A percentile compares a stretch with the other conserved stretches of the same genome.
Evolutionary conservation across 2,797 vertebrate species (phyloP).

Genomic region (Parambassis ranga): DNA sequence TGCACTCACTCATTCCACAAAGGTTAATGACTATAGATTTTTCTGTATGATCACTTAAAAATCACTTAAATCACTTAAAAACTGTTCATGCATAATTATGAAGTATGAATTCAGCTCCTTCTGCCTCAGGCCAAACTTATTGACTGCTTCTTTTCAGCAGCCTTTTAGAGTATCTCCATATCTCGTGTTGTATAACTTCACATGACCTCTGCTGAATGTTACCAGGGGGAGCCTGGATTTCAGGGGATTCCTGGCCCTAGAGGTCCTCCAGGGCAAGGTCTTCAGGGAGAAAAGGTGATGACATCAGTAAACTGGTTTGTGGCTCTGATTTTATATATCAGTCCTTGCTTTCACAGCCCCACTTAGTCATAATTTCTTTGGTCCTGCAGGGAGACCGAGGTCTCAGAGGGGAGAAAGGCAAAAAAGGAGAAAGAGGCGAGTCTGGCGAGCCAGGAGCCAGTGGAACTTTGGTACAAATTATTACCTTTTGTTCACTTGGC

Average conservation of each 20-base stretch:
- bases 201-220: neutral
- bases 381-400: slow-evolving; percentile 84
- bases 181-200: neutral
- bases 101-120: no score
- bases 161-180: no score
- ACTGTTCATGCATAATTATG: no score
- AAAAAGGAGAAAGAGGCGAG: slow-evolving; percentile 83
- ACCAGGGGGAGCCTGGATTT: slow-evolving; percentile 86
- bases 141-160: no score
- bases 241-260: slow-evolving; percentile 81
- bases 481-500: neutral
- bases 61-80: no score
- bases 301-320: neutral
- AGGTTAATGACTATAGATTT: no score
- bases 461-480: slow-evolving; percentile 70
- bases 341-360: neutral
- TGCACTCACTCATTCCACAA: no score
- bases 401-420: slow-evolving; percentile 81
- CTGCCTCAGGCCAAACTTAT: no score
- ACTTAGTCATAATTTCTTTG: neutral
- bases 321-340: no score
- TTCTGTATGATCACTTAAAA: no score
- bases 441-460: slow-evolving; percentile 76
- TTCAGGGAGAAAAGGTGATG: slow-evolving; percentile 85
- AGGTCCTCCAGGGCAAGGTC: slow-evolving; percentile 79